A percentile compares a stretch with the other conserved stretches of the same genome.
Evolutionary conservation across 2,888 invertebrate genomes (phyloP).

Genomic region (Oscheius sp.): DNA sequence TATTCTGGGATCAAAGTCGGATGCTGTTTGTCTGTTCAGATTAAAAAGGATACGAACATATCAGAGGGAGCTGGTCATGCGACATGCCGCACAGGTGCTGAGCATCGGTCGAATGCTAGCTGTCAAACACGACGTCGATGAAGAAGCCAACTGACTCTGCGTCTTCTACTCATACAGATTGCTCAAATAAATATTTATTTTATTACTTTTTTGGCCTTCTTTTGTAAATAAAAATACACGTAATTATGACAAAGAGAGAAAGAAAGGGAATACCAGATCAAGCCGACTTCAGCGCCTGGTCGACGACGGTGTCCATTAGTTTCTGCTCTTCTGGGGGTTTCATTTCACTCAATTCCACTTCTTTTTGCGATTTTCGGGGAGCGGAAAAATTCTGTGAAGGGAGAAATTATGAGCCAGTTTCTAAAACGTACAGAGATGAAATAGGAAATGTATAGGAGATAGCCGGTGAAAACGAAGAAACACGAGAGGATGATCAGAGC

Average conservation of each 20-base stretch:
- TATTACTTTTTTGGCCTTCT: too few species aligned
- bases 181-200: too few species aligned
- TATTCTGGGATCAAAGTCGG: not conserved
- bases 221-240: too few species aligned
- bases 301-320: conserved; percentile 16
- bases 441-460: conserved; percentile 48
- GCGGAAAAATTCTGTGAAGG: conserved; percentile 17
- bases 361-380: not conserved
- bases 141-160: not conserved
- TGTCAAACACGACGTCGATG: conserved; percentile 29
- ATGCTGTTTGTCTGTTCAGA: conserved; percentile 35
- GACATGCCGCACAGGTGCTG: conserved; percentile 63
- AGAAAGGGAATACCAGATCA: too few species aligned
- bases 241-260: too few species aligned
- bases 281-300: conserved; percentile 24
- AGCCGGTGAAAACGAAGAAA: conserved; percentile 52
- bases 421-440: conserved; percentile 16
- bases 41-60: conserved; percentile 46
- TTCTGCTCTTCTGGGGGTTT: conserved; percentile 5
- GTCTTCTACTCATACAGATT: too few species aligned
- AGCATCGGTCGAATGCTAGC: conserved; percentile 64
- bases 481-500: conserved; percentile 48
- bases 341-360: conserved; percentile 16
- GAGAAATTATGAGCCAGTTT: too few species aligned
- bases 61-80: conserved; percentile 56